Evolutionary conservation across 2,113 vertebrate species (phyloP).

Genomic region (Indri indri): DNA sequence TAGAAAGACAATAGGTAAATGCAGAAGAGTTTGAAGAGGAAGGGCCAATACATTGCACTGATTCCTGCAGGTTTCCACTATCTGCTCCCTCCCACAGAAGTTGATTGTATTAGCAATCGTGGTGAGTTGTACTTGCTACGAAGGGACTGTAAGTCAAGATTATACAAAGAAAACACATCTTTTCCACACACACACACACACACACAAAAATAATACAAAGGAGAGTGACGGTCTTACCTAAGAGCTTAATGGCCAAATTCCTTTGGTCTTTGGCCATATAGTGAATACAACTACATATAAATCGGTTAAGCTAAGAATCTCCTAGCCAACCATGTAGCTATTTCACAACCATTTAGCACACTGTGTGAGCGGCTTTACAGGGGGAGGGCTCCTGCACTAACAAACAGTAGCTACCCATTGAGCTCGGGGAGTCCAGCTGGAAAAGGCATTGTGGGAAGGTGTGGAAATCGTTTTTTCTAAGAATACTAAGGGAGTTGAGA

Average conservation of each 20-base stretch:
- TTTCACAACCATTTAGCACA: not conserved
- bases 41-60: not conserved
- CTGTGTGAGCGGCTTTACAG: not conserved
- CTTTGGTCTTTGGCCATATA: not conserved
- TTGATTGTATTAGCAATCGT: not conserved
- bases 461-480: not conserved
- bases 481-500: not conserved
- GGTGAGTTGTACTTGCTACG: not conserved
- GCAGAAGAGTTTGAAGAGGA: not conserved
- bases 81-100: not conserved
- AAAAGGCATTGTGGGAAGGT: not conserved
- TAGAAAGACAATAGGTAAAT: not conserved
- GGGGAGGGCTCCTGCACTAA: not conserved
- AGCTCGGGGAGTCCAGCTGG: not conserved
- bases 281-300: not conserved
- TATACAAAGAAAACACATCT: not conserved
- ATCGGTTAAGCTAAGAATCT: not conserved
- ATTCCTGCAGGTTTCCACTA: not conserved
- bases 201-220: too few relatives aligned
- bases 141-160: not conserved
- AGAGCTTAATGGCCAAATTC: not conserved
- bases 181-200: not conserved
- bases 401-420: not conserved
- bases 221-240: not conserved
- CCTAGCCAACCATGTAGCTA: not conserved